Conservation (phyloP, 92 coral and sea anemone species). For the Epizoanthus stellaris region DNA sequence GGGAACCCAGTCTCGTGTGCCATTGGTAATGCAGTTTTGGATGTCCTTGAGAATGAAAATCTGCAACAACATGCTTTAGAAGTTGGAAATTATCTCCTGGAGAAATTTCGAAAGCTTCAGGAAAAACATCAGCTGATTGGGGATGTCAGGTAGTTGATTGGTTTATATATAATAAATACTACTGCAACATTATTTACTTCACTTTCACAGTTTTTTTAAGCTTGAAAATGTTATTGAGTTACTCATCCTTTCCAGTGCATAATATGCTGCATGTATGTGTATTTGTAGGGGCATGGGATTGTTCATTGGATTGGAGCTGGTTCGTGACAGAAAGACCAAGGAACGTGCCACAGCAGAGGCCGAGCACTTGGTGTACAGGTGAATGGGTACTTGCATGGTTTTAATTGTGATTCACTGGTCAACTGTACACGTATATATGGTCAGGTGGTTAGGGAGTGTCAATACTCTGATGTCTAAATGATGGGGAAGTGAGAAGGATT, state of each 20-base stretch:
- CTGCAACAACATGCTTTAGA: conserved; percentile 87
- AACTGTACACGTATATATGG: too few species aligned
- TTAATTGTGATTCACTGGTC: not conserved
- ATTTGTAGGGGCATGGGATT: conserved; percentile 86
- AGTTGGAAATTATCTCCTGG: conserved; percentile 77
- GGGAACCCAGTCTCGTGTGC: conserved; percentile 99
- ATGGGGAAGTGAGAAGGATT: too few species aligned
- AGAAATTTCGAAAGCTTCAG: conserved; percentile 73
- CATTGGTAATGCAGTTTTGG: conserved; percentile 95
- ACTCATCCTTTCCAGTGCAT: too few species aligned
- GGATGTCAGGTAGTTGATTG: conserved; percentile 78
- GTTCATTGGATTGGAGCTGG: conserved; percentile 93
- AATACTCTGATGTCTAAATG: too few species aligned
- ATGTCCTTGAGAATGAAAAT: conserved; percentile 87
- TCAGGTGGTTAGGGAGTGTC: too few species aligned
- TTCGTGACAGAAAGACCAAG: conserved; percentile 77
- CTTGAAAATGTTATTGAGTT: too few species aligned
- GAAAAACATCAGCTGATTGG: conserved; percentile 88
- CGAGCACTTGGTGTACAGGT: conserved; percentile 76
- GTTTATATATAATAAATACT: not conserved
- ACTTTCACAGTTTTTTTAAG: too few species aligned
- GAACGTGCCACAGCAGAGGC: conserved; percentile 91
- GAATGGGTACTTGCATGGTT: not conserved
- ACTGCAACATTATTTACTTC: not conserved
- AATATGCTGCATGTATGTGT: not conserved